Base-by-base conservation (phyloP, 1,140 invertebrate species). In the Bombyx mori region DNA sequence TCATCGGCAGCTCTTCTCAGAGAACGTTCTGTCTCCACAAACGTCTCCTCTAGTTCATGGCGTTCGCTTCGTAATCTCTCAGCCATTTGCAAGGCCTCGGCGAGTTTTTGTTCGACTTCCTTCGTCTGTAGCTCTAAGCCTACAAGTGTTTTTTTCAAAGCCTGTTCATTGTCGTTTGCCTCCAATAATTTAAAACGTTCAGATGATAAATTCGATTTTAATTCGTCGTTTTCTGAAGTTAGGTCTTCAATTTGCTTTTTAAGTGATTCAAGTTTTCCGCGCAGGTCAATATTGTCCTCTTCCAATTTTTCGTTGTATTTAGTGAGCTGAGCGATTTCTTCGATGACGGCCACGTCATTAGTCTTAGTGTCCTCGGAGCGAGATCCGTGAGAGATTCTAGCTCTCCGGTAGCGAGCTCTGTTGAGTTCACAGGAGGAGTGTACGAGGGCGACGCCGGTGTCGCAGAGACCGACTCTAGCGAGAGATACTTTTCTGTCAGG, bases 401-500 rank as follows among this genome's bases (percentile, higher is more conserved):
- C 78, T 3, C 84, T 71, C 9, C 84, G 66, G 1, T 70, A 57
- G n/a, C 72, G 64, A 56, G 64, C 66, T 58, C 72, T 72, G 54
- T 66, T 75, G 43, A 53, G 65, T 6, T 84, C 82, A 0, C 76
- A 75, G 18, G 65, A 66, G 10, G 69, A 73, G 61, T 86, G 81
- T 44, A 59, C 61, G 7, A 62, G 60, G 8, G 58, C 62, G 2
- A 83, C 62, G 9, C 79, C 80, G 8, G 79, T 79, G 51, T 82
- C 89, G 54, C 86, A 89, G 5, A 95, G 78, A 1, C 94, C 94
- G 48, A 95, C 95, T 60, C 94, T 89, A 0, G 92, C 93, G 57
- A 93, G 77, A 0, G 94, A 96, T 0, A 96, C 94, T 57, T 90
- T 92, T 58, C 94, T 89, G 69, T 96, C 95, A 0, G 94, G 94